Evolutionary conservation across 2,113 vertebrate species (phyloP).

Genomic region (Zosterops pallidus): DNA sequence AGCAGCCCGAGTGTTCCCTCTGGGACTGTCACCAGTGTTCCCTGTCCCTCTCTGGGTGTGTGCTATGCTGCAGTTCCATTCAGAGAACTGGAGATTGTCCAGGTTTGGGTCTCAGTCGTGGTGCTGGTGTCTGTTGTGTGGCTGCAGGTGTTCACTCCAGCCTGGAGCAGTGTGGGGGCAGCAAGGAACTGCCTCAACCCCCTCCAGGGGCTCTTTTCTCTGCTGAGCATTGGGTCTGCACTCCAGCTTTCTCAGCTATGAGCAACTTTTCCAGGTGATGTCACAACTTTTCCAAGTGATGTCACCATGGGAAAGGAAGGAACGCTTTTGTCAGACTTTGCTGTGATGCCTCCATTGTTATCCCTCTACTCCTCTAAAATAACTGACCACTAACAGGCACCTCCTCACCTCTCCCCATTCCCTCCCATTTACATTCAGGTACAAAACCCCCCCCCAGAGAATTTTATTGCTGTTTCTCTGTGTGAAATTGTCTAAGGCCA

Average conservation of each 20-base stretch:
- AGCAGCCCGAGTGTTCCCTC: rapidly evolving
- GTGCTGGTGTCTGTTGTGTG: not conserved
- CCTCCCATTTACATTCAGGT: not conserved
- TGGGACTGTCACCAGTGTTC: rapidly evolving
- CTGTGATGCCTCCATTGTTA: not conserved
- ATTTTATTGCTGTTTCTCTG: constrained; percentile 6
- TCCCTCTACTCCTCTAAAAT: not conserved
- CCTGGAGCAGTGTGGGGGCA: not conserved
- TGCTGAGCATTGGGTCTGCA: not conserved
- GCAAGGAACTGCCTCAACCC: not conserved
- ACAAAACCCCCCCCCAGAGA: not conserved
- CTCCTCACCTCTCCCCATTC: not conserved
- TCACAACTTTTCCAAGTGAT: not conserved
- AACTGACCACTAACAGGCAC: not conserved
- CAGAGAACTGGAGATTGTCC: rapidly evolving
- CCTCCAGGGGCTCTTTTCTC: not conserved
- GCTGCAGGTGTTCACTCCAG: not conserved
- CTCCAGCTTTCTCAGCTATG: not conserved
- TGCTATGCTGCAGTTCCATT: not conserved
- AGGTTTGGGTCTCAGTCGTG: not conserved
- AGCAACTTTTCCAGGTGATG: not conserved
- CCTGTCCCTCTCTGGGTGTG: not conserved
- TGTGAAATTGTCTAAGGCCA: not conserved
- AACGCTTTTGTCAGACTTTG: not conserved
- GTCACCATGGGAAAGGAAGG: not conserved